A percentile compares a stretch with the other conserved stretches of the same genome.
phyloP scores from a whole-genome alignment of 2,797 vertebrate species.

The Tolypeutes matacus region DNA sequence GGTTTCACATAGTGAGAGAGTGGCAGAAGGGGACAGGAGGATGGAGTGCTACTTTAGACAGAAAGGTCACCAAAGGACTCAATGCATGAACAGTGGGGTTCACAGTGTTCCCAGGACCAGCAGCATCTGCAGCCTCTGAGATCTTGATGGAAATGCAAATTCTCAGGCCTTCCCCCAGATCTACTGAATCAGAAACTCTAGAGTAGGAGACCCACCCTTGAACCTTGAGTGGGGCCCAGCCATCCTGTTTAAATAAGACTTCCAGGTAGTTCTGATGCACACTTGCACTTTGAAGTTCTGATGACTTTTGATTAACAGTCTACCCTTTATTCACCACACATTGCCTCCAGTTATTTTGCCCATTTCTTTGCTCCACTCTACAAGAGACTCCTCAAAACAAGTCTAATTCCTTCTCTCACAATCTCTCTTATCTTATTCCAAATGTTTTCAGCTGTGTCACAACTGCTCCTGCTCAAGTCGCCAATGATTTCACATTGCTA shows the following conservation, averaged over 20 bases:
- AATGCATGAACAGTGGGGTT: not conserved
- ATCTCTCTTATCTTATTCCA: not conserved
- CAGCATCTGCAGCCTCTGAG: not conserved
- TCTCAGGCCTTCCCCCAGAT: not conserved
- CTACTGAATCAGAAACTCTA: not conserved
- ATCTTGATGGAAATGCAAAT: not conserved
- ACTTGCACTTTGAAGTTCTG: not conserved
- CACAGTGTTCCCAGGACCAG: not conserved
- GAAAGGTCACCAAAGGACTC: not conserved
- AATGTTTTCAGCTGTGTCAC: not conserved
- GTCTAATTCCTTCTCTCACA: not conserved
- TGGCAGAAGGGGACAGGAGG: not conserved
- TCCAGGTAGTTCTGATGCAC: not conserved
- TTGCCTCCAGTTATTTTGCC: not conserved
- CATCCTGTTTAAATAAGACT: not conserved
- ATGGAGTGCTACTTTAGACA: no score
- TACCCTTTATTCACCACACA: not conserved
- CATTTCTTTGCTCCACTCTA: not conserved
- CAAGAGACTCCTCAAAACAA: not conserved
- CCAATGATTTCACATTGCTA: not conserved
- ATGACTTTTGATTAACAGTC: not conserved
- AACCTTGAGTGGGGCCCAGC: not conserved
- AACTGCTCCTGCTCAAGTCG: conserved; percentile 1
- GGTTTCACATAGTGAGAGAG: not conserved
- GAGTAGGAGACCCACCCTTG: not conserved